phyloP scores from a whole-genome alignment of 2,888 invertebrate species.

The Bruchidius siliquastri region DNA sequence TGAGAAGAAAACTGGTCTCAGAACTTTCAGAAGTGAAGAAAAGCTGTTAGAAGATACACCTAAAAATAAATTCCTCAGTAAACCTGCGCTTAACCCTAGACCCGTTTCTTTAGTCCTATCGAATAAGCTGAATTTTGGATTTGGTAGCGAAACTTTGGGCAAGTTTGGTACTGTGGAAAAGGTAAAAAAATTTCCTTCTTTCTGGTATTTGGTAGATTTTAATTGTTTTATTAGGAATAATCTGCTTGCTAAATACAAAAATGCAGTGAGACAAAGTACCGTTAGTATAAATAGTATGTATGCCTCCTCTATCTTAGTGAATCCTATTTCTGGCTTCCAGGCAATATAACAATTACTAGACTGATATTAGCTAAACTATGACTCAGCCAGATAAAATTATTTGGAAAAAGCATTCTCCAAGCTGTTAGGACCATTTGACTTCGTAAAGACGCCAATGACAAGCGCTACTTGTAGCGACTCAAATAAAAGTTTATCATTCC shows the following conservation, averaged over 20 bases:
- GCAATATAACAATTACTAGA: too few relatives aligned
- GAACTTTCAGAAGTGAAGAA: constrained; percentile 26
- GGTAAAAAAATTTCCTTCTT: constrained; percentile 17
- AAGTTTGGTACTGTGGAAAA: constrained; percentile 21
- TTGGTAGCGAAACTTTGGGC: constrained; percentile 21
- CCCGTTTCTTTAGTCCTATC: constrained; percentile 26
- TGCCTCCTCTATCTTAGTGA: not conserved
- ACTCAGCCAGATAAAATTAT: too few relatives aligned
- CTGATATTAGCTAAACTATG: too few relatives aligned
- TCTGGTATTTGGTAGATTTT: not conserved
- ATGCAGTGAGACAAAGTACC: not conserved
- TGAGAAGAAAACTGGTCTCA: constrained; percentile 21
- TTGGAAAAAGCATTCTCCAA: too few relatives aligned
- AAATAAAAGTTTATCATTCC: too few relatives aligned
- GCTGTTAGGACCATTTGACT: too few relatives aligned
- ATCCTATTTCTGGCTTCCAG: too few relatives aligned
- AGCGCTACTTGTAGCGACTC: too few relatives aligned
- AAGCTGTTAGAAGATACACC: constrained; percentile 22
- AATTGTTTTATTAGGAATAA: not conserved
- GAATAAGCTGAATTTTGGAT: constrained; percentile 27
- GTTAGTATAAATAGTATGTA: not conserved
- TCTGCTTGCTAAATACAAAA: not conserved
- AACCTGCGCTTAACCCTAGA: constrained; percentile 20
- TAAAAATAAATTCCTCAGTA: constrained; percentile 6
- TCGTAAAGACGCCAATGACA: too few relatives aligned